phyloP scores from a whole-genome alignment of 2,113 vertebrate genomes.

The Acinonyx jubatus region DNA sequence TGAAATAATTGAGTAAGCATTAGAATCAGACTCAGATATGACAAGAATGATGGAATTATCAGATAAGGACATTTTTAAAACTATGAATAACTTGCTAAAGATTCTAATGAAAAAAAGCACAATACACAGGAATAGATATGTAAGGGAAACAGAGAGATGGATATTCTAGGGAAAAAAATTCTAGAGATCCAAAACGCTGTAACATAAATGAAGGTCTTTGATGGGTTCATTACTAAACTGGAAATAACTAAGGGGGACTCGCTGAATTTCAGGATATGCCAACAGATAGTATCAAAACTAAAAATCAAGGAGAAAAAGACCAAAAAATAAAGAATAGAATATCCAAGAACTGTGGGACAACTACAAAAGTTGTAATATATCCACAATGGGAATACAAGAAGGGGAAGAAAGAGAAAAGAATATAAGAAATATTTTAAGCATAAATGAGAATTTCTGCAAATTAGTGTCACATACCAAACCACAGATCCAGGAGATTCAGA shows the following conservation, averaged over 20 bases:
- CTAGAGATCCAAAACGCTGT: background rate
- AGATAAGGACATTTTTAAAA: background rate
- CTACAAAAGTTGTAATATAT: background rate
- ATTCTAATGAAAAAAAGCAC: background rate
- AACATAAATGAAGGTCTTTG: background rate
- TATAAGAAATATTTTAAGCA: background rate
- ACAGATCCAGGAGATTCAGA: background rate
- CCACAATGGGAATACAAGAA: background rate
- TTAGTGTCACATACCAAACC: background rate
- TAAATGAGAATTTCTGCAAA: background rate
- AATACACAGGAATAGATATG: background rate
- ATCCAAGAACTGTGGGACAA: background rate
- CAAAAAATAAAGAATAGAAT: background rate
- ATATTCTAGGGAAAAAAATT: background rate
- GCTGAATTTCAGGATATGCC: background rate
- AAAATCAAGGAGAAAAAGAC: background rate
- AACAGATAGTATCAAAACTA: background rate
- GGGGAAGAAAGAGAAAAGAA: background rate
- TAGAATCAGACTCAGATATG: background rate
- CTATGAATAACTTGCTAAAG: background rate
- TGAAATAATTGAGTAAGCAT: background rate
- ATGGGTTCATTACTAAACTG: background rate
- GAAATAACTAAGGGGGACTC: background rate
- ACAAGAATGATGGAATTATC: background rate
- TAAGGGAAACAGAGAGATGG: background rate